Conservation (phyloP, 2,888 invertebrate species). For the Trissonchulus latispiculum region DNA sequence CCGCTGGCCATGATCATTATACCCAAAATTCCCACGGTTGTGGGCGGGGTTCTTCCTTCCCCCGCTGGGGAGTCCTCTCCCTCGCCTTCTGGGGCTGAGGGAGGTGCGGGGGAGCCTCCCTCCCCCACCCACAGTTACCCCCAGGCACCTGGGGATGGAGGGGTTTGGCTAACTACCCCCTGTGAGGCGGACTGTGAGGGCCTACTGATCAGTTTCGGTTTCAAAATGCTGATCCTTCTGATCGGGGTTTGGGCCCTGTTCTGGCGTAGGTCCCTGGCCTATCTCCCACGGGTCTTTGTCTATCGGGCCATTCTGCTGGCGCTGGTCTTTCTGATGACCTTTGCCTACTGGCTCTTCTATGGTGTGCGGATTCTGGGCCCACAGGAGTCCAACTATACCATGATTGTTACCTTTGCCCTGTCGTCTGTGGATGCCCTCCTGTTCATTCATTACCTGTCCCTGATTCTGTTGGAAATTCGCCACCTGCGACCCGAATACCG, state of each 20-base stretch:
- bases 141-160: constrained; percentile 32
- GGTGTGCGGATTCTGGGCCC: constrained; percentile 63
- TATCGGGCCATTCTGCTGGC: constrained; percentile 79
- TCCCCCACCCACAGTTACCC: not conserved
- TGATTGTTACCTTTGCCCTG: constrained; percentile 78
- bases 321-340: constrained; percentile 76
- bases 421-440: constrained; percentile 84
- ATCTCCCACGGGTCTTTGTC: constrained; percentile 79
- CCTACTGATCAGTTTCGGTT: constrained; percentile 73
- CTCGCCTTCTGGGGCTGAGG: not conserved
- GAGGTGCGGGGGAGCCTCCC: not conserved
- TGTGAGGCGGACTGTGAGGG: constrained; percentile 91
- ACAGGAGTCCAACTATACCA: constrained; percentile 34
- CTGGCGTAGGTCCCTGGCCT: constrained; percentile 67
- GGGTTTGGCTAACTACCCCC: constrained; percentile 21
- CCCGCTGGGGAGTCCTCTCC: too few relatives aligned
- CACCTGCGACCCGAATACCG: constrained; percentile 75
- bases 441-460: constrained; percentile 85
- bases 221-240: constrained; percentile 75
- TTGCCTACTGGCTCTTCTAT: constrained; percentile 97
- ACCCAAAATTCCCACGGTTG: constrained; percentile 60
- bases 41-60: constrained; percentile 42
- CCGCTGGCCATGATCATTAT: constrained; percentile 88
- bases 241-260: constrained; percentile 88
- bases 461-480: constrained; percentile 80